A percentile compares a stretch with the other conserved stretches of the same genome.
Conservation (phyloP, 2,888 invertebrate species). For the Xestoiulus laeticollis region DNA sequence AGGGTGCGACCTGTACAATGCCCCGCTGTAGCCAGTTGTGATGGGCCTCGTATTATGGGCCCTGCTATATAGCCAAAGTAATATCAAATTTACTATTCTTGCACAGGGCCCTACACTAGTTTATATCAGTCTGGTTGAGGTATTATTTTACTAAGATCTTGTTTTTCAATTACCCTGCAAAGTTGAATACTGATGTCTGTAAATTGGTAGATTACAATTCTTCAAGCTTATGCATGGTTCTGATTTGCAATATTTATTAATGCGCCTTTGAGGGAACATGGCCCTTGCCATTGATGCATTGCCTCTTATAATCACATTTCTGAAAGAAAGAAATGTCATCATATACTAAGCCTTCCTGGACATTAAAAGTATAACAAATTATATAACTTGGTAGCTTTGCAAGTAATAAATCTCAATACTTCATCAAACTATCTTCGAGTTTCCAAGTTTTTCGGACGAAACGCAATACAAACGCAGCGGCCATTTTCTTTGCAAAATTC, state of each 20-base stretch:
- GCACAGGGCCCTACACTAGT: no score
- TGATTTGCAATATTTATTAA: not conserved
- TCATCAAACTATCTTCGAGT: not conserved
- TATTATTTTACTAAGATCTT: not conserved
- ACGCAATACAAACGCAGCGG: not conserved
- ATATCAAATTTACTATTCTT: no score
- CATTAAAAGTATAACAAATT: not conserved
- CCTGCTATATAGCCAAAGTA: no score
- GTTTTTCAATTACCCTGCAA: conserved; percentile 5
- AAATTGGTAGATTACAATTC: not conserved
- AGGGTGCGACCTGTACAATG: no score
- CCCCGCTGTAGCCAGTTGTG: no score
- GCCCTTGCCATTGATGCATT: not conserved
- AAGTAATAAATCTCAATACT: not conserved
- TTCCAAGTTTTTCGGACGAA: not conserved
- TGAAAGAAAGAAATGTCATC: not conserved
- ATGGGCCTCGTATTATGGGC: no score
- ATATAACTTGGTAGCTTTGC: no score
- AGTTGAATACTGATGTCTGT: not conserved
- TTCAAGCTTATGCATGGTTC: not conserved
- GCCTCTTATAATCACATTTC: not conserved
- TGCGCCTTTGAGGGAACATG: not conserved
- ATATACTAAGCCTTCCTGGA: not conserved
- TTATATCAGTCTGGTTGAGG: not conserved
- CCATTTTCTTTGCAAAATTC: not conserved